Evolutionary conservation across 1,140 invertebrate genomes (phyloP), one percentile per base, ranked within the genome.

Genomic region (Harlomillsia oculata): DNA sequence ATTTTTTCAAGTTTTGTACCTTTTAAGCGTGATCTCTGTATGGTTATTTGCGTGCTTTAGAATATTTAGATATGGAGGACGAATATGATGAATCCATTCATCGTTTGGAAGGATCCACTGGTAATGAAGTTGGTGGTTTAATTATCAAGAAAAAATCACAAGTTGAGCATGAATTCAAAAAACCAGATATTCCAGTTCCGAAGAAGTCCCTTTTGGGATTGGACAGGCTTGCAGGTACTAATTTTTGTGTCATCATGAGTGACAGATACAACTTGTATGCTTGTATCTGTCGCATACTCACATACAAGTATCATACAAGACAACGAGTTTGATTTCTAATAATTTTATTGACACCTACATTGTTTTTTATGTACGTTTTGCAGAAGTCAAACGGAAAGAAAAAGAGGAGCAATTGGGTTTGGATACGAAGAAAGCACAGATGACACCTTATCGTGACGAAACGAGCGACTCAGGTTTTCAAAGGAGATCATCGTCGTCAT

Each of bases 71-170:
- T n/a, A 45, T 45, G 43, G 43, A 45, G 9, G 67, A 68, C 5
- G 68, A 70, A 48, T 69, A 73, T 4, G 77, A 81, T 44, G 72
- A 77, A 64, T 73, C 72, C 59, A 67, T 93, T 49, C 85, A 92
- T 74, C 80, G 85, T 54, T 75, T 96, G 62, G 87, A 89, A 71
- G 91, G 89, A 8, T 80, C 76, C n/a, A 75, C 77, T n/a, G 76
- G 74, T 3, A 76, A 79, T 54, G 77, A 84, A 69, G 74, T 76
- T 60, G 89, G 89, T 16, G 87, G 92, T 30, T 75, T 95, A 37
- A 80, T 93, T 49, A 81, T 91, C 20, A 85, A 85, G 71, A 91
- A 93, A 69, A 81, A 82, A 66, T 72, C 79, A 18, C 54, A 67
- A 50, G 75, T 74, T 49, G 74, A 76, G 48, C 75, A 75, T 54